Base-by-base conservation (phyloP, 37 sponge, comb jelly and placozoan genomes). In the Amphimedon queenslandica region DNA sequence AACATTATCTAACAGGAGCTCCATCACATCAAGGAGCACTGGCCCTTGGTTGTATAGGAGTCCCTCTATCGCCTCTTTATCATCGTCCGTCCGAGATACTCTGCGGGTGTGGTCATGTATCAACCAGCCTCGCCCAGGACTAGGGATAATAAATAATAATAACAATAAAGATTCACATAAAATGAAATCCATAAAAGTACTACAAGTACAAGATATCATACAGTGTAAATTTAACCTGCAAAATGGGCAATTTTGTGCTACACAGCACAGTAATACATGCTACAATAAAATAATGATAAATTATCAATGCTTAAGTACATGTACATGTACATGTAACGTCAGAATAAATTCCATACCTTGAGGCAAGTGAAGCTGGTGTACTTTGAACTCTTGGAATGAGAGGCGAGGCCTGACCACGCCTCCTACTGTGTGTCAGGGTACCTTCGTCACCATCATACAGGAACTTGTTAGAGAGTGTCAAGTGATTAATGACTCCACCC, bases 401-500 rank as follows among this genome's bases (percentile, higher is more conserved):
- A 60, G 23, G 24, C 18, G 58, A 42, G 24, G 57, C 32, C 21
- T 58, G 53, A 47, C 53, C 34, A 10, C 55, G 35, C 55, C 64
- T 67, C n/a, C 70, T 51, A 3, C 57, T 71, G 72, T 64, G 74
- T 16, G 78, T 21, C 20, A 70, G 65, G 35, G 85, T 84, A 0
- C 78, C 85, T 13, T 72, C 67, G n/a, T 57, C 56, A 5, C 80
- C 80, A 47, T 81, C 83, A 47, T 43, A 96, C 81, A 75, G 51
- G 56, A 83, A 82, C 11, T 72, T 33, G 75, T 96, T 96, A 20
- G 82, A 63, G 69, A 91, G 86, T 13, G 67, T 87, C 58, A 97
- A 37, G 63, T 81, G 79, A 2, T 92, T 94, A 32, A 94, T 84
- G 66, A 94, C 90, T 1, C 91, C 92, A 2, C 92, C 90, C 70